Evolutionary conservation across 1,140 invertebrate species (phyloP).

Genomic region (Oncopodura yosiiana): DNA sequence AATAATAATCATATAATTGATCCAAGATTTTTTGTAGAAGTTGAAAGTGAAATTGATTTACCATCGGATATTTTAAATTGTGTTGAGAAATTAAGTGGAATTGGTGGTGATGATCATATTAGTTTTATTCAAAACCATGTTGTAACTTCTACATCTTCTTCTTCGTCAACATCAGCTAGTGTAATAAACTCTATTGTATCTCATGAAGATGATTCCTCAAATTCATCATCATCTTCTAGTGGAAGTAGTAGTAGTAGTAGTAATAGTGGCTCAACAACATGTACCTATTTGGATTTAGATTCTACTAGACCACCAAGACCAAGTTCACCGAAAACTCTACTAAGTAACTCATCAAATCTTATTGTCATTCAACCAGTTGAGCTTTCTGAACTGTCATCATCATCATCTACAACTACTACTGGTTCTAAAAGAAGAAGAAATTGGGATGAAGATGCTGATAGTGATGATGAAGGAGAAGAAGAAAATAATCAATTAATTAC

Average conservation of each 20-base stretch:
- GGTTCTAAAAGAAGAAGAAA: constrained; percentile 25
- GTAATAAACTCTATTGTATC: neutral
- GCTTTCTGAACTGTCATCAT: neutral
- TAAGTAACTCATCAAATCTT: neutral
- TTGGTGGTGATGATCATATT: constrained; percentile 10
- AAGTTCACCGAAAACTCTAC: constrained; percentile 15
- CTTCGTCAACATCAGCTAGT: neutral
- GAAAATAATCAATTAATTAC: neutral
- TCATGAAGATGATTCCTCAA: neutral
- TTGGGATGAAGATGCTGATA: constrained; percentile 25
- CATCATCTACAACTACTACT: neutral
- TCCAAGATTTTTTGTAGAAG: constrained; percentile 22
- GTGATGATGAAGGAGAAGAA: constrained; percentile 6
- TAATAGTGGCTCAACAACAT: neutral
- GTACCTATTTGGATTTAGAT: constrained; percentile 6
- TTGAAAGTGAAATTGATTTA: constrained; percentile 33
- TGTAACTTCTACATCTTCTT: neutral
- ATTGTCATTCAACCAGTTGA: constrained; percentile 5
- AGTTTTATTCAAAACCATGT: constrained; percentile 7
- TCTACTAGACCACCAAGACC: constrained; percentile 1
- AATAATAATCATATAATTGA: constrained; percentile 10
- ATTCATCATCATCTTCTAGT: too few relatives aligned
- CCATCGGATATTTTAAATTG: constrained; percentile 34
- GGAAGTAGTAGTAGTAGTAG: too few relatives aligned
- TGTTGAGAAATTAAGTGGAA: constrained; percentile 31